These are phyloP conservation scores for Apogon talboti DNA, from an alignment of 2,797 vertebrate species.

Conservation along the genomic window DNA sequence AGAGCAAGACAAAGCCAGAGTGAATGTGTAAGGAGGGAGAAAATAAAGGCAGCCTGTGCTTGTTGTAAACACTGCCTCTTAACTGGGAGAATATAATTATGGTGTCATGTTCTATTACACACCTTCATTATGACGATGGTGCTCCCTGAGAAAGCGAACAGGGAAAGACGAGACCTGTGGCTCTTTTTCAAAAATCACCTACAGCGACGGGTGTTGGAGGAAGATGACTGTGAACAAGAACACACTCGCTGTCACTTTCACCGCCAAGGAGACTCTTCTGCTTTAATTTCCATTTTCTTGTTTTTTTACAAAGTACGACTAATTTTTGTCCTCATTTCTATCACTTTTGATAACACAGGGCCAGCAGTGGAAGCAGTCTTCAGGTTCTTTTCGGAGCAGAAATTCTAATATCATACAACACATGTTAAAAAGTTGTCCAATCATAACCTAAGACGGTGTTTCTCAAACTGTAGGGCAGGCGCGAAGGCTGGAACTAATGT, in stretches of 20 bases:
- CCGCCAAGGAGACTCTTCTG: neutral
- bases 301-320: neutral
- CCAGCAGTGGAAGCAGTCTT: no score
- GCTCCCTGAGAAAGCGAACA: conserved; percentile 53
- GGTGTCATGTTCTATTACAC: conserved; percentile 82
- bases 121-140: conserved; percentile 75
- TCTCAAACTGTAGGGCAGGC: no score
- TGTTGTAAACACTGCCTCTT: conserved; percentile 80
- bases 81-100: conserved; percentile 80
- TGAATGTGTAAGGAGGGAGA: conserved; percentile 35
- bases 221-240: conserved; percentile 23
- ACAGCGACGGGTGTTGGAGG: neutral
- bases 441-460: no score
- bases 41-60: conserved; percentile 69
- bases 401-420: no score
- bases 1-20: conserved; percentile 41
- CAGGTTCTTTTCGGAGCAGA: no score
- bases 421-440: no score
- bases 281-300: neutral
- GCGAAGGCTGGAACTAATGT: no score
- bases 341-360: neutral
- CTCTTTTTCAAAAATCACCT: conserved; percentile 41
- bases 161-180: conserved; percentile 55
- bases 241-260: neutral
- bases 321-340: neutral